Evolutionary conservation across 2,888 invertebrate genomes (phyloP).

Genomic region (Diaperis boleti): DNA sequence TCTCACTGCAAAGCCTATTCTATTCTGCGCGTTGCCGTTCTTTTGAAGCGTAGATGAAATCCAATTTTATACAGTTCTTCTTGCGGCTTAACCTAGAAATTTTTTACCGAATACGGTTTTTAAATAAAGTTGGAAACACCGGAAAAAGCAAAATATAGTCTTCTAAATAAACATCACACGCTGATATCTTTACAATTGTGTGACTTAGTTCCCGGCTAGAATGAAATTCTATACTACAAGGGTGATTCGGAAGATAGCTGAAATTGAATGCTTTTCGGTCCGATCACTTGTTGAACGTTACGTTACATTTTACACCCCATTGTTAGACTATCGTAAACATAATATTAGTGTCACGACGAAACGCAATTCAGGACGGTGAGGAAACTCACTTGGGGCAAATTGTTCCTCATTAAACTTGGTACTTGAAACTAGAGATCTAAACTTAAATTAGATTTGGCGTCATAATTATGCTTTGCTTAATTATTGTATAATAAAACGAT

Average conservation of each 20-base stretch:
- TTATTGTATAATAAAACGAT: too few relatives aligned
- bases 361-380: not conserved
- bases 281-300: conserved; percentile 20
- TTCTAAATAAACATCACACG: conserved; percentile 14
- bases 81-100: conserved; percentile 11
- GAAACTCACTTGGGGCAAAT: not conserved
- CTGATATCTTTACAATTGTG: conserved; percentile 15
- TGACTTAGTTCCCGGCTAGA: conserved; percentile 11
- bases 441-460: too few relatives aligned
- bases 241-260: conserved; percentile 3
- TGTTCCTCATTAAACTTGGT: not conserved
- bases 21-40: conserved; percentile 6
- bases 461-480: too few relatives aligned
- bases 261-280: not conserved
- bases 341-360: not conserved
- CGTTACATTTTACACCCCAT: not conserved
- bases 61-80: conserved; percentile 17
- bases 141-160: conserved; percentile 18
- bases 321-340: not conserved
- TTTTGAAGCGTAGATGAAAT: conserved; percentile 19
- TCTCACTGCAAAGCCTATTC: conserved; percentile 3
- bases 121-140: conserved; percentile 18
- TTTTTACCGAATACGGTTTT: conserved; percentile 20
- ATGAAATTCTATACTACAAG: not conserved
- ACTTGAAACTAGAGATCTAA: too few relatives aligned